Evolutionary conservation across 2,113 vertebrate genomes (phyloP).

Genomic region (Pachycephala philippinensis): DNA sequence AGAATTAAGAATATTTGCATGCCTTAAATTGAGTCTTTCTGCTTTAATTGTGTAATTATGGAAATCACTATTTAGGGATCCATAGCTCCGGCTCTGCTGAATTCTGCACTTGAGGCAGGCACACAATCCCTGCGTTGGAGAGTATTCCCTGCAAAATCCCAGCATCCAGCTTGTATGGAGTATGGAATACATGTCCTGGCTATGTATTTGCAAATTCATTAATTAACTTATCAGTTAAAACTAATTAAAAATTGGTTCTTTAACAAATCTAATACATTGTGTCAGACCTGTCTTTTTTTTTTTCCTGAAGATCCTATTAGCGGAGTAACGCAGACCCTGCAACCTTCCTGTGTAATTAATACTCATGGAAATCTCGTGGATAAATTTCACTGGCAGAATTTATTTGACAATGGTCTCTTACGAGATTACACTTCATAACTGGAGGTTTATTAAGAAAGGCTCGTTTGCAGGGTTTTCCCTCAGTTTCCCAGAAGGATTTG

Average conservation of each 20-base stretch:
- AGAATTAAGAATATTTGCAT: conserved; percentile 52
- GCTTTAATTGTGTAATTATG: conserved; percentile 49
- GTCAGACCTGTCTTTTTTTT: conserved; percentile 27
- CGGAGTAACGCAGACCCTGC: background rate
- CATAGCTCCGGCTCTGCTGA: background rate
- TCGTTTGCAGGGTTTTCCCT: background rate
- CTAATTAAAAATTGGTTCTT: conserved; percentile 38
- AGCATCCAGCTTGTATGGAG: background rate
- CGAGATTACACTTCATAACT: background rate
- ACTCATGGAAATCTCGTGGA: background rate
- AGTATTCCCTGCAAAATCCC: background rate
- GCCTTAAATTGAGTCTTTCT: conserved; percentile 49
- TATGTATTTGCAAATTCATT: conserved; percentile 40
- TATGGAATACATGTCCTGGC: background rate
- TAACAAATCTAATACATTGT: conserved; percentile 30
- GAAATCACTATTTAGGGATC: conserved; percentile 38
- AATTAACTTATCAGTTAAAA: conserved; percentile 58
- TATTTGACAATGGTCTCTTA: background rate
- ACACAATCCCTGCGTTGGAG: background rate
- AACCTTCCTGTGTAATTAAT: conserved; percentile 48
- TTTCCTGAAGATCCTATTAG: conserved; percentile 36
- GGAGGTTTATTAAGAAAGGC: background rate
- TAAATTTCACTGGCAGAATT: background rate
- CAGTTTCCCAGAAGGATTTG: background rate
- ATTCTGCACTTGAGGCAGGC: conserved; percentile 12